Conservation (phyloP, 1,140 invertebrate genomes). For the Zaprionus gabonicus region DNA sequence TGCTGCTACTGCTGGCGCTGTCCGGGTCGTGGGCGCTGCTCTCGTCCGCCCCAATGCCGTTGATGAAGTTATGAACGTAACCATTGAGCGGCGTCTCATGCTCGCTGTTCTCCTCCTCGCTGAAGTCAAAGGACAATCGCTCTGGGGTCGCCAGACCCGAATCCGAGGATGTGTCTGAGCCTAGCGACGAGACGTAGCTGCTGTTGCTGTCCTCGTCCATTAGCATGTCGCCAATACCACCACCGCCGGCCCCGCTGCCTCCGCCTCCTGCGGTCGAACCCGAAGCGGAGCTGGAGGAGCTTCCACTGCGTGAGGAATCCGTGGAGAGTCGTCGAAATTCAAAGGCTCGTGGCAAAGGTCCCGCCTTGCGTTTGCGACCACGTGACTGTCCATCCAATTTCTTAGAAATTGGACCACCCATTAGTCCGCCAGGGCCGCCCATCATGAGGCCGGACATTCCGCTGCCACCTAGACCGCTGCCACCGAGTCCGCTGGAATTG, state of each 20-base stretch:
- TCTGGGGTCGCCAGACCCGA: conserved; percentile 55
- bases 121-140: conserved; percentile 65
- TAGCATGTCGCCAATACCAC: conserved; percentile 36
- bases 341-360: conserved; percentile 91
- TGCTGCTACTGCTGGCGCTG: conserved; percentile 3
- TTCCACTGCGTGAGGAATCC: conserved; percentile 50
- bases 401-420: conserved; percentile 43
- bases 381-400: conserved; percentile 64
- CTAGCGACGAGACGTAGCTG: conserved; percentile 10
- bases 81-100: conserved; percentile 76
- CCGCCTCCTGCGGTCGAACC: conserved; percentile 43
- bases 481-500: conserved; percentile 8
- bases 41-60: conserved; percentile 79
- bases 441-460: conserved; percentile 38
- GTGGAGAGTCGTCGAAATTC: conserved; percentile 86
- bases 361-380: conserved; percentile 90
- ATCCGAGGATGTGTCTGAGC: conserved; percentile 38
- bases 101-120: conserved; percentile 70
- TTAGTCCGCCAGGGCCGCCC: conserved; percentile 17
- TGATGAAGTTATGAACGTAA: conserved; percentile 82
- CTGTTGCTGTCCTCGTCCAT: conserved; percentile 71
- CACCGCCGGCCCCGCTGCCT: background rate
- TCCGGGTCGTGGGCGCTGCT: conserved; percentile 35
- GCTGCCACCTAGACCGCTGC: conserved; percentile 10
- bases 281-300: conserved; percentile 84